A percentile compares a stretch with the other conserved stretches of the same genome.
These are phyloP conservation scores for Loris lydekkerianus DNA, from an alignment of 2,797 vertebrate species.

Conservation along the genomic window DNA sequence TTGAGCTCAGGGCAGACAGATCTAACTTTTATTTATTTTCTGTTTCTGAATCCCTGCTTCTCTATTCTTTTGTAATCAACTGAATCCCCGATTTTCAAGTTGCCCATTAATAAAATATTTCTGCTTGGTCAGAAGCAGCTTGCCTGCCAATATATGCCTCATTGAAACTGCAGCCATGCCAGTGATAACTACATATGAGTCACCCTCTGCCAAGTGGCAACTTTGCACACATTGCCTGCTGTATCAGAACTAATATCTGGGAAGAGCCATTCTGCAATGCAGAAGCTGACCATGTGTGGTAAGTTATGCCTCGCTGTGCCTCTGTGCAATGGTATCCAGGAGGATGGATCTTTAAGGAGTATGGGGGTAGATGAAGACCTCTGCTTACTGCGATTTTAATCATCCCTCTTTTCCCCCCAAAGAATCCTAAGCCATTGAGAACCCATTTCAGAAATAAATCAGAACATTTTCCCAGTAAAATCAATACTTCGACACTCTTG, in stretches of 20 bases:
- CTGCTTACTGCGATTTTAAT: slow-evolving; percentile 63
- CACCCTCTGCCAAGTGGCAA: neutral
- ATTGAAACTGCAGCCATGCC: neutral
- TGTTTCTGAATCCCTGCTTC: neutral
- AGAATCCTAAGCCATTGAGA: slow-evolving; percentile 65
- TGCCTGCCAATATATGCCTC: neutral
- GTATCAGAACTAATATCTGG: neutral
- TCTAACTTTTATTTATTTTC: neutral
- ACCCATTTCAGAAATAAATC: slow-evolving; percentile 68
- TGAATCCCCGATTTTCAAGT: neutral
- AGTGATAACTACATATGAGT: neutral
- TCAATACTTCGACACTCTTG: slow-evolving; percentile 71
- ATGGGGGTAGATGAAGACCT: neutral
- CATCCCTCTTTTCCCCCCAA: neutral
- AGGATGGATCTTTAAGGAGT: slow-evolving; percentile 53
- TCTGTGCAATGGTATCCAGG: neutral
- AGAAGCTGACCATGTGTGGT: neutral
- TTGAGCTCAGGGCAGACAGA: neutral
- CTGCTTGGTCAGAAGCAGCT: neutral
- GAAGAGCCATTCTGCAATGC: neutral
- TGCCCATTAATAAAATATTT: neutral
- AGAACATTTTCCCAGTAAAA: slow-evolving; percentile 69
- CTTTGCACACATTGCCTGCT: neutral
- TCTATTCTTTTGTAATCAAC: neutral
- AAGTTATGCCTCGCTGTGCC: neutral